Conservation (phyloP, 2,888 invertebrate genomes). For the Lasioglossum morio region DNA sequence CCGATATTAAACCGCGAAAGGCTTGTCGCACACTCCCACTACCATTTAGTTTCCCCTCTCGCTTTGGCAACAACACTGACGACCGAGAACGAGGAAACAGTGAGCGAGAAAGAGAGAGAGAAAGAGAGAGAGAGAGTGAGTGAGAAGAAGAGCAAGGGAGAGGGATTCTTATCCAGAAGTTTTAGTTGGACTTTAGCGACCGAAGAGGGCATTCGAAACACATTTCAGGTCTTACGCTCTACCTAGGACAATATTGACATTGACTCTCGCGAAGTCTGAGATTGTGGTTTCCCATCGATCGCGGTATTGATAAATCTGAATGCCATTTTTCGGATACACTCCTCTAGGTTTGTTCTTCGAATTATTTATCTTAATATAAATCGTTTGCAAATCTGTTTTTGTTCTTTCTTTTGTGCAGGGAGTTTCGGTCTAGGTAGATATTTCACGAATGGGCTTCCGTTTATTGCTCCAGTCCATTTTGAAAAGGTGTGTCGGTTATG, state of each 20-base stretch:
- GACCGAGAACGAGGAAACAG: constrained; percentile 10
- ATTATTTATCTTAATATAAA: neutral
- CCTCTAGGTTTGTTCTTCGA: neutral
- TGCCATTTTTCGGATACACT: too few species aligned
- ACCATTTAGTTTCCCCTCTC: constrained; percentile 17
- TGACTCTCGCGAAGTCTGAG: neutral
- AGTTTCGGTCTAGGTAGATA: too few species aligned
- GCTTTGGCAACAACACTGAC: constrained; percentile 20
- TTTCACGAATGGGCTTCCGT: neutral
- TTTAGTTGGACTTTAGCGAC: constrained; percentile 40
- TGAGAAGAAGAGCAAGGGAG: constrained; percentile 20
- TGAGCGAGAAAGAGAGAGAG: constrained; percentile 11
- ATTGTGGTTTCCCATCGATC: constrained; percentile 6
- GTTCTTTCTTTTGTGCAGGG: neutral
- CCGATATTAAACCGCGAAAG: constrained; percentile 70
- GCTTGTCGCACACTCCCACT: constrained; percentile 59
- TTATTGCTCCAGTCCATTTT: neutral
- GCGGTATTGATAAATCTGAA: neutral
- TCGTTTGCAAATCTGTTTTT: neutral
- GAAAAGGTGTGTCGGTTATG: neutral
- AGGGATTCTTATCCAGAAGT: constrained; percentile 44
- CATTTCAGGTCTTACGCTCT: neutral
- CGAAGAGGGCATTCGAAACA: constrained; percentile 40
- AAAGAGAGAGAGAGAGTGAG: neutral
- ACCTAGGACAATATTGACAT: constrained; percentile 16